phyloP scores from a whole-genome alignment of 2,797 vertebrate genomes.

The Myripristis murdjan region DNA sequence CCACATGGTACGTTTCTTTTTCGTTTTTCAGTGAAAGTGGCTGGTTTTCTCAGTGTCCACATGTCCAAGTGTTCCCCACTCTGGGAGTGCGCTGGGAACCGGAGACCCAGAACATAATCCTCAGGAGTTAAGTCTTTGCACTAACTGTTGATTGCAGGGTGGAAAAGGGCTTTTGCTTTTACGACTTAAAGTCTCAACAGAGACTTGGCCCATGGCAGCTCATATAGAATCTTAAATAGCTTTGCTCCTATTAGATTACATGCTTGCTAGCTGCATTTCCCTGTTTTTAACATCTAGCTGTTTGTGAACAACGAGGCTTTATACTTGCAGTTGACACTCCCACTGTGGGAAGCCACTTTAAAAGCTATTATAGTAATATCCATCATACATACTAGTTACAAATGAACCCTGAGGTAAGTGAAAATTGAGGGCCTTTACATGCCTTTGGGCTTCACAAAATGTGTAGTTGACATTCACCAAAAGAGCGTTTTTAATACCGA shows the following conservation, averaged over 20 bases:
- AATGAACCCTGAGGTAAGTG: conserved; percentile 61
- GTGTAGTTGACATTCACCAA: conserved; percentile 44
- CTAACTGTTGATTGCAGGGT: conserved; percentile 72
- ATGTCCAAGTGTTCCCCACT: conserved; percentile 37
- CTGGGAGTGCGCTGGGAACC: conserved; percentile 30
- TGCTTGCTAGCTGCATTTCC: conserved; percentile 53
- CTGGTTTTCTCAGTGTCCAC: conserved; percentile 18
- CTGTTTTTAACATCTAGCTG: conserved; percentile 72
- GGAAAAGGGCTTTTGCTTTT: conserved; percentile 67
- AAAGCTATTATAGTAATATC: conserved; percentile 68
- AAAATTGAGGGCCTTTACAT: conserved; percentile 36
- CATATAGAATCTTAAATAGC: conserved; percentile 76
- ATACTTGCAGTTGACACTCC: conserved; percentile 50
- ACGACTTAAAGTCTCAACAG: conserved; percentile 66
- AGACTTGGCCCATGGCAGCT: conserved; percentile 68
- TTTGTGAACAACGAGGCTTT: conserved; percentile 70
- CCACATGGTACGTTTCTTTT: conserved; percentile 4
- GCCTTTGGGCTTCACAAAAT: conserved; percentile 40
- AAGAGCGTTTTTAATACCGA: conserved; percentile 45
- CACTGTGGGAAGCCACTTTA: conserved; percentile 67
- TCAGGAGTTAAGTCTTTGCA: conserved; percentile 67
- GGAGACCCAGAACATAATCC: conserved; percentile 26
- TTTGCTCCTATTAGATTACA: conserved; percentile 77
- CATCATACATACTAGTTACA: conserved; percentile 63
- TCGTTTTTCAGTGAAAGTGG: background rate